phyloP scores from a whole-genome alignment of 2,888 invertebrate species.

The Coronaproctus castanopsis region DNA sequence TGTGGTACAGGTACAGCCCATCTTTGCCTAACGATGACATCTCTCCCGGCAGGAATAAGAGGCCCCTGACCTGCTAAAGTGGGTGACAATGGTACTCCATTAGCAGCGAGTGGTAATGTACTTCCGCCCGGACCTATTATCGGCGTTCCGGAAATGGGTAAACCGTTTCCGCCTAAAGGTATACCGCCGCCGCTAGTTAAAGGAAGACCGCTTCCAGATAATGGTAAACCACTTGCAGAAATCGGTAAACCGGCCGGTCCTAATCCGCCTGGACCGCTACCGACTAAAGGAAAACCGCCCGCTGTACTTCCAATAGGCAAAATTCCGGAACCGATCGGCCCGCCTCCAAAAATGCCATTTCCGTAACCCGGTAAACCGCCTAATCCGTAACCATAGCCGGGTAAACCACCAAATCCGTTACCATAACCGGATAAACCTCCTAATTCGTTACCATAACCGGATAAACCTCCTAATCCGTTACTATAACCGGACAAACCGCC shows the following conservation, averaged over 20 bases:
- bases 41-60: constrained; percentile 2
- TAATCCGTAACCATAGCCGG: not conserved
- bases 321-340: not conserved
- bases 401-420: too few relatives aligned
- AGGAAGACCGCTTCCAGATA: not conserved
- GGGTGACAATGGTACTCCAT: not conserved
- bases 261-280: not conserved
- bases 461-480: too few relatives aligned
- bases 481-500: too few relatives aligned
- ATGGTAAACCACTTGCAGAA: not conserved
- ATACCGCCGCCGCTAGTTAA: not conserved
- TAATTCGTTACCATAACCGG: too few relatives aligned
- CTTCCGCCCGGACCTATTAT: not conserved
- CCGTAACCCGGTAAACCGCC: not conserved
- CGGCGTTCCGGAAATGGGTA: not conserved
- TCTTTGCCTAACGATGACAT: constrained; percentile 18
- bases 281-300: not conserved
- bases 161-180: not conserved
- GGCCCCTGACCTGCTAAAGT: not conserved
- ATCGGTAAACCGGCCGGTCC: not conserved
- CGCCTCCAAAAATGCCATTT: too few relatives aligned
- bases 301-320: not conserved
- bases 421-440: too few relatives aligned
- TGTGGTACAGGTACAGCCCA: constrained; percentile 18
- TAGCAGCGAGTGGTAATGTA: constrained; percentile 5